Evolutionary conservation across 2,888 invertebrate species (phyloP).

Genomic region (Cabera pusaria): DNA sequence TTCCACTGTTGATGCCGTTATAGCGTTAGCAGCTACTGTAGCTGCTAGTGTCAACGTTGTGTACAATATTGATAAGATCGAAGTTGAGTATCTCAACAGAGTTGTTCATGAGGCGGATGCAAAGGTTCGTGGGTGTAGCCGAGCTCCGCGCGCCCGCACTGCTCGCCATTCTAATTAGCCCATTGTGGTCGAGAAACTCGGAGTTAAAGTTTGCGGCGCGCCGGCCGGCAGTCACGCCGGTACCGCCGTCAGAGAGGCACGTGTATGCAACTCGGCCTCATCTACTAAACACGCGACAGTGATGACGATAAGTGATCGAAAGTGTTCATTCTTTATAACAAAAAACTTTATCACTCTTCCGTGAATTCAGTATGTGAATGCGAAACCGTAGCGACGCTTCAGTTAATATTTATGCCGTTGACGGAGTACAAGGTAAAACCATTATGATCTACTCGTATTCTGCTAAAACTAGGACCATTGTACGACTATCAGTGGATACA

Average conservation of each 20-base stretch:
- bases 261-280: slow-evolving; percentile 42
- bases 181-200: slow-evolving; percentile 65
- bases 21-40: no score
- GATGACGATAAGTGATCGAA: slow-evolving; percentile 74
- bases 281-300: slow-evolving; percentile 59
- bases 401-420: slow-evolving; percentile 58
- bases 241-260: slow-evolving; percentile 55
- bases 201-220: slow-evolving; percentile 70
- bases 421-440: slow-evolving; percentile 73
- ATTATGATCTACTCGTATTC: slow-evolving; percentile 68
- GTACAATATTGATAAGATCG: slow-evolving; percentile 50
- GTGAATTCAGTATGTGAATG: slow-evolving; percentile 58
- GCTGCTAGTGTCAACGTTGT: slow-evolving; percentile 35
- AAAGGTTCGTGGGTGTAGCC: slow-evolving; percentile 76
- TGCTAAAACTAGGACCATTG: slow-evolving; percentile 67
- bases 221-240: slow-evolving; percentile 74
- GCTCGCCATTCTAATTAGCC: slow-evolving; percentile 81
- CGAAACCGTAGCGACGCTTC: slow-evolving; percentile 36
- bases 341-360: slow-evolving; percentile 48
- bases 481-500: slow-evolving; percentile 52
- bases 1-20: no score
- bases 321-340: slow-evolving; percentile 65
- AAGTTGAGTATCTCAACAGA: slow-evolving; percentile 52
- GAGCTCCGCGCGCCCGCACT: slow-evolving; percentile 59
- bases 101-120: slow-evolving; percentile 75